Evolutionary conservation across 2,113 vertebrate genomes (phyloP), one percentile per base, ranked within the genome.

Genomic region (Oncorhynchus masou): DNA sequence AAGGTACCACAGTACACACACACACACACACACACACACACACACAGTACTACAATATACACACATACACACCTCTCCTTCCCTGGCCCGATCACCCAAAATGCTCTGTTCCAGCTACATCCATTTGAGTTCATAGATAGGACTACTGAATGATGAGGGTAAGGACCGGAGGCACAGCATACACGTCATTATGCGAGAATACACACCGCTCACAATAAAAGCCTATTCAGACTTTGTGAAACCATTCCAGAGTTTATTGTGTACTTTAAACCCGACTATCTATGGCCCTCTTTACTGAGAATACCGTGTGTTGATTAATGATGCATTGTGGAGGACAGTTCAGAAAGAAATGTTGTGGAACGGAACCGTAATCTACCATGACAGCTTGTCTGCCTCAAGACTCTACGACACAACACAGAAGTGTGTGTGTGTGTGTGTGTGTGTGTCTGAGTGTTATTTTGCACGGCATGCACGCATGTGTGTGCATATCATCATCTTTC

Each of bases 311-410:
- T 73, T 79, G 73, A 73, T 27, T 11, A 2, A 45, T 45, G 9
- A 12, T 45, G 9, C 39, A 45, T 45, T 45, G 39, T 79, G 80
- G 67, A 70, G 12, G 83, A 79, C 84, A 88, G 85, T 88, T 79
- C 75, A 87, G 88, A 84, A 83, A 83, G 78, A 88, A 89, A 86
- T 81, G 80, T 87, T 11, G 87, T 84, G 84, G 77, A 90, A 83
- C 70, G 27, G 49, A 90, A 91, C 8, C 1, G 39, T 45, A 45
- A 93, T 91, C 84, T 74, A 74, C 81, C 87, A 78, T 84, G 88
- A 86, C 91, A 92, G 39, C 9, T 45, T 45, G 39, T 45, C 39
- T 45, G 39, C 39, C 39, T 45, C 39, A 45, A 45, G 39, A 45
- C 39, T 45, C 39, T 45, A 45, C 2, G 39, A 87, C 84, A 83